These are phyloP conservation scores for Xylocopa sonorina DNA, from an alignment of 1,140 invertebrate genomes.

Conservation along the genomic window DNA sequence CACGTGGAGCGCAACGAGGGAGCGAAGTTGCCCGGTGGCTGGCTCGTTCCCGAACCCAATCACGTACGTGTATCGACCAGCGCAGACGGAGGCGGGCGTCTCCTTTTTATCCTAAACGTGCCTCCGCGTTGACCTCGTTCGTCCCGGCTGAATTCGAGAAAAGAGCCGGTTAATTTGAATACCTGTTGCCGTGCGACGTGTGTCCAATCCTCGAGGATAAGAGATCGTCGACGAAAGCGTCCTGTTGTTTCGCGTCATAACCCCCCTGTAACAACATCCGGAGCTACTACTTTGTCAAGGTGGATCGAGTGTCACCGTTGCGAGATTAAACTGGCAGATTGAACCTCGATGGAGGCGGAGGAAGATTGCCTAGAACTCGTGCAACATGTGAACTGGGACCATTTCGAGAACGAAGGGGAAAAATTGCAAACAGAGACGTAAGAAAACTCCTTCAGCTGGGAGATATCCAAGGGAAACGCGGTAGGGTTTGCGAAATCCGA, in stretches of 20 bases:
- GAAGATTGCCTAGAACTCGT: no score
- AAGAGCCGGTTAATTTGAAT: conserved; percentile 62
- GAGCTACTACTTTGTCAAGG: not conserved
- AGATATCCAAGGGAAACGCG: no score
- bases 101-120: conserved; percentile 12
- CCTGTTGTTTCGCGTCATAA: conserved; percentile 2
- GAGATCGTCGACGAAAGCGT: not conserved
- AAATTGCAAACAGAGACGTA: not conserved
- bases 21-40: conserved; percentile 14
- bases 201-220: not conserved
- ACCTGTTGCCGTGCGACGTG: conserved; percentile 63
- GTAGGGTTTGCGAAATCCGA: not conserved
- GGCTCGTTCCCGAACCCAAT: conserved; percentile 47
- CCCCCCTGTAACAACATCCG: not conserved
- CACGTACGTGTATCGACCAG: conserved; percentile 60
- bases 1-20: not conserved
- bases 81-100: conserved; percentile 10
- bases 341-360: no score
- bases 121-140: conserved; percentile 42
- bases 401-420: no score
- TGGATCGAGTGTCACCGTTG: not conserved
- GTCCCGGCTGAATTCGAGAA: conserved; percentile 48
- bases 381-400: no score
- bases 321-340: no score
- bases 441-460: no score